Evolutionary conservation across 2,113 vertebrate species (phyloP).

Genomic region (Burhinus bistriatus): DNA sequence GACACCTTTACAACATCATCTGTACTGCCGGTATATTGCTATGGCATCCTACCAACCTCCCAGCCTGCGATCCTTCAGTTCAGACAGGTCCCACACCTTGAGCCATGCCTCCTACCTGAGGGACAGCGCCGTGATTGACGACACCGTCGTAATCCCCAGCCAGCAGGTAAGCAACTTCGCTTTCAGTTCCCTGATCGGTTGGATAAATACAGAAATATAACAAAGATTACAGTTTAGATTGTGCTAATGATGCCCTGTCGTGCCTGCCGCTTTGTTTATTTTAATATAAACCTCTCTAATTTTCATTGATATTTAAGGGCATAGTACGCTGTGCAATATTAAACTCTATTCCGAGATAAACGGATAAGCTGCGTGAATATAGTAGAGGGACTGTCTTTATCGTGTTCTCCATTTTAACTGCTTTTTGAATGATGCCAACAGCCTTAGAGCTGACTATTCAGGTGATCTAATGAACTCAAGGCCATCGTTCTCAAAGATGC

Average conservation of each 20-base stretch:
- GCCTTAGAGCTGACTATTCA: not conserved
- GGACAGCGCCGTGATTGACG: slow-evolving; percentile 86
- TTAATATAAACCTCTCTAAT: not conserved
- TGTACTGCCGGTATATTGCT: slow-evolving; percentile 68
- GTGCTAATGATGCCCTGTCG: accelerated
- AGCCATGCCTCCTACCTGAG: slow-evolving; percentile 89
- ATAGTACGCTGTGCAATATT: not conserved
- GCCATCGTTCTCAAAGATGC: not conserved
- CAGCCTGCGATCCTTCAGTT: slow-evolving; percentile 88
- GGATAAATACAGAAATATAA: not conserved
- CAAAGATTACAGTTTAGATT: not conserved
- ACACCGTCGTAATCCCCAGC: slow-evolving; percentile 80
- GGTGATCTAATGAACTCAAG: not conserved
- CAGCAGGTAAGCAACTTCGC: slow-evolving; percentile 81
- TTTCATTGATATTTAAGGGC: not conserved
- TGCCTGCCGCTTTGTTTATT: not conserved
- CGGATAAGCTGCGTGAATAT: not conserved
- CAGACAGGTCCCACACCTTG: slow-evolving; percentile 92
- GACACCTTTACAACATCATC: slow-evolving; percentile 65
- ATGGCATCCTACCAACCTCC: slow-evolving; percentile 72
- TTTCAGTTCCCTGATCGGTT: not conserved
- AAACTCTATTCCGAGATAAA: not conserved
- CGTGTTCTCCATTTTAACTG: not conserved
- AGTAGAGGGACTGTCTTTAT: not conserved
- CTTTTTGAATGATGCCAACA: not conserved